phyloP scores from a whole-genome alignment of 1,140 invertebrate genomes.

The Calliopsis andreniformis region DNA sequence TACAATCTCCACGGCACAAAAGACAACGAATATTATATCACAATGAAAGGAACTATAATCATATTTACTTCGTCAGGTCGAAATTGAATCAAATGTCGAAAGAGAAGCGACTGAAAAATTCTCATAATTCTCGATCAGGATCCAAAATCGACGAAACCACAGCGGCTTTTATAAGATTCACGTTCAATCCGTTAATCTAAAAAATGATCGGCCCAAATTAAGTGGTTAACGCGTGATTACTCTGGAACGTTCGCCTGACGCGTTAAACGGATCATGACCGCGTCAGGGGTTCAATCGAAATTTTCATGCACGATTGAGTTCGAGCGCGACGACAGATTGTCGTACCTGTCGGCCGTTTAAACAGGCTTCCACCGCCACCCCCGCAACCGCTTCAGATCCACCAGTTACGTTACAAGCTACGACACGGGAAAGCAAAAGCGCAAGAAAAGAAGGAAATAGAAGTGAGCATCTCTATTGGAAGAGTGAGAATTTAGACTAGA shows the following conservation, averaged over 20 bases:
- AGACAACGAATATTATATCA: background rate
- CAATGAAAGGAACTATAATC: too few relatives aligned
- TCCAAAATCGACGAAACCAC: background rate
- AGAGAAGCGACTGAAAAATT: background rate
- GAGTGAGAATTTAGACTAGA: background rate
- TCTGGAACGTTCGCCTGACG: constrained; percentile 23
- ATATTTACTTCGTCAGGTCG: too few relatives aligned
- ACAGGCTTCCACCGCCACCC: constrained; percentile 10
- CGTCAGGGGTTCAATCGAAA: constrained; percentile 41
- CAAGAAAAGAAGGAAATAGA: background rate
- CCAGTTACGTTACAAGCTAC: background rate
- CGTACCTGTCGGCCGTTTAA: constrained; percentile 39
- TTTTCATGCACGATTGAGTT: constrained; percentile 38
- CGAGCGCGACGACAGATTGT: constrained; percentile 37
- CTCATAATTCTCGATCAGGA: too few relatives aligned
- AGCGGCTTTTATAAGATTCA: too few relatives aligned
- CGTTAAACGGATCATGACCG: constrained; percentile 40
- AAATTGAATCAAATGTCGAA: too few relatives aligned
- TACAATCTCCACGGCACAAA: too few relatives aligned
- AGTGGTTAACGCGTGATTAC: constrained; percentile 40
- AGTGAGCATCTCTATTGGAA: background rate
- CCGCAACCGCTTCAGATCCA: background rate
- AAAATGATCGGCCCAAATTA: constrained; percentile 38
- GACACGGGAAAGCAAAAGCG: background rate
- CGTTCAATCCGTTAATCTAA: constrained; percentile 33